A percentile compares a stretch with the other conserved stretches of the same genome.
These are phyloP conservation scores for Vesta saturnalis DNA, from an alignment of 2,888 invertebrate species.

Conservation along the genomic window DNA sequence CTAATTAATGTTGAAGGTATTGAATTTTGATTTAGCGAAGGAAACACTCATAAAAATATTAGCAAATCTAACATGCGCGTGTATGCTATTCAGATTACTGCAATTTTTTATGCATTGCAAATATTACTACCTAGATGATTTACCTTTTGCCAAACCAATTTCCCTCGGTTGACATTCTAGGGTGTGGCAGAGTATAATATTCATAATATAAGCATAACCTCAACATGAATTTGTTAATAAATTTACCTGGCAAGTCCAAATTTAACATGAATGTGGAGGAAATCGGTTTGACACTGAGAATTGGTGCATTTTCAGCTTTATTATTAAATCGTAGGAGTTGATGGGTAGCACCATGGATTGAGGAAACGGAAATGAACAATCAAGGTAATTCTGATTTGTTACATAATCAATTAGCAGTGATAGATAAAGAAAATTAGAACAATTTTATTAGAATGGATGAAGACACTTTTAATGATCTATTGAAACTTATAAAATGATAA, in stretches of 20 bases:
- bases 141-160: not conserved
- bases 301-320: conserved; percentile 3
- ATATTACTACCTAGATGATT: not conserved
- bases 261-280: not conserved
- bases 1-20: no score
- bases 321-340: conserved; percentile 2
- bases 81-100: not conserved
- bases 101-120: not conserved
- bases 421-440: no score
- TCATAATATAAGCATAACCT: not conserved
- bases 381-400: not conserved
- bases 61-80: no score
- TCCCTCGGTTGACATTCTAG: not conserved
- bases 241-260: not conserved
- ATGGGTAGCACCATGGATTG: not conserved
- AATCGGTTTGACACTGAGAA: not conserved
- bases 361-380: not conserved
- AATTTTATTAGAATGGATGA: no score
- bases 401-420: no score
- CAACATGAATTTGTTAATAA: not conserved
- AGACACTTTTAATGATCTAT: no score
- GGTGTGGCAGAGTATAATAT: not conserved
- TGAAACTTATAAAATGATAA: no score
- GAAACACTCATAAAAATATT: no score
- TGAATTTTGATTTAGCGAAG: no score